Conservation (phyloP, 2,888 invertebrate genomes). For the Griposia aprilina region DNA sequence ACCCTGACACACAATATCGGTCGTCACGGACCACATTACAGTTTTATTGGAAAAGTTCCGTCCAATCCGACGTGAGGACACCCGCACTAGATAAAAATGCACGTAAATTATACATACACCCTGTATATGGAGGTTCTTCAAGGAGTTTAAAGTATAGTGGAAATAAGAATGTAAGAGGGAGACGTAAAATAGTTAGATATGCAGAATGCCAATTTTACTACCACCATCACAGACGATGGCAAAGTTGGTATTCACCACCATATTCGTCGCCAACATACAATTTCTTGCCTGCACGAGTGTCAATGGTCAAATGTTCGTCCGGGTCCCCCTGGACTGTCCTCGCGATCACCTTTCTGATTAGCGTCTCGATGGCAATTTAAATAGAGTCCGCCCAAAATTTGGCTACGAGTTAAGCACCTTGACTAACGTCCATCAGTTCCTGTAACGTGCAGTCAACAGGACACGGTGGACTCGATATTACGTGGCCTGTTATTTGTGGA, state of each 20-base stretch:
- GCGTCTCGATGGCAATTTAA: background rate
- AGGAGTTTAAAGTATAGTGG: background rate
- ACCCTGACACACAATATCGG: constrained; percentile 55
- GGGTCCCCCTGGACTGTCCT: background rate
- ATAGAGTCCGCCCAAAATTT: background rate
- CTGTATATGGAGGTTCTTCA: constrained; percentile 17
- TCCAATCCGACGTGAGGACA: constrained; percentile 23
- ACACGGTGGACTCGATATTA: background rate
- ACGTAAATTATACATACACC: constrained; percentile 24
- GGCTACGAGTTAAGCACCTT: background rate
- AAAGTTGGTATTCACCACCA: background rate
- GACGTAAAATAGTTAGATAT: background rate
- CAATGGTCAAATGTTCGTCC: background rate
- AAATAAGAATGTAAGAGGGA: background rate
- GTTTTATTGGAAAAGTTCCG: constrained; percentile 81
- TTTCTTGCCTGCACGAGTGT: background rate
- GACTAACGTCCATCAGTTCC: background rate
- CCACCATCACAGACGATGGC: background rate
- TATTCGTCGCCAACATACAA: background rate
- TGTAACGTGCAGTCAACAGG: background rate
- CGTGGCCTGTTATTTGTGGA: background rate
- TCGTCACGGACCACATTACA: constrained; percentile 72
- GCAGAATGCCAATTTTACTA: background rate
- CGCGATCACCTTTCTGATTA: background rate
- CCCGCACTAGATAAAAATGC: constrained; percentile 54